Evolutionary conservation across 2,113 vertebrate species (phyloP), one percentile per base, ranked within the genome.

Genomic region (Corythaeola cristata): DNA sequence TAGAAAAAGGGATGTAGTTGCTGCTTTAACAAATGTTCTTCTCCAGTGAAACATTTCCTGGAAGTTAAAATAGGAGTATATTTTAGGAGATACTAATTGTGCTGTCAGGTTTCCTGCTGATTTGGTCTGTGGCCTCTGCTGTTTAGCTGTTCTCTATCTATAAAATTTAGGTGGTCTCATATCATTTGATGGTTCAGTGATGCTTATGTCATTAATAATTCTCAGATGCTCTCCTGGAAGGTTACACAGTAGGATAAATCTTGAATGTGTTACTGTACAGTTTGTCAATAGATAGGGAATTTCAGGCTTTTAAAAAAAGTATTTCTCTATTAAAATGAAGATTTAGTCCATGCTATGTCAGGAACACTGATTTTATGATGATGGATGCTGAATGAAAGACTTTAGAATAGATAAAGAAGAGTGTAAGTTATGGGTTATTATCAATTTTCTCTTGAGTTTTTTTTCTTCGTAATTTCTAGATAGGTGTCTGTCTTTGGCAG

Each of bases 251-350:
- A 82, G 53, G 80, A 85, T 90, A 86, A 78, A 90, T 89, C 56
- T 87, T 78, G 30, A 12, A 77, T 49, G 30, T 19, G 5, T 58
- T 90, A 44, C 44, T 63, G 37, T 64, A 68, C 62, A 17, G 8
- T 88, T 74, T 91, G 53, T 71, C 72, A 96, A 47, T 39, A 94
- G 33, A 52, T 33, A 87, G 22, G 13, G 81, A 89, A 89, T 79
- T 85, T 79, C 69, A 79, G n/a, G 11, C 53, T 80, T 83, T 66
- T 56, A 0, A 2, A 64, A 72, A 27, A 73, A n/a, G 5, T 68
- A 41, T 75, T 81, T 83, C 55, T 82, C 69, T 89, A 82, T 88
- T 95, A 83, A 90, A 91, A 89, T 62, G 44, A 77, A 79, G 58
- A 93, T 66, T 71, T 72, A 62, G 52, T 87, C 53, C 63, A 58